Evolutionary conservation across 2,113 vertebrate genomes (phyloP), one percentile per base, ranked within the genome.

Genomic region (Hypomesus transpacificus): DNA sequence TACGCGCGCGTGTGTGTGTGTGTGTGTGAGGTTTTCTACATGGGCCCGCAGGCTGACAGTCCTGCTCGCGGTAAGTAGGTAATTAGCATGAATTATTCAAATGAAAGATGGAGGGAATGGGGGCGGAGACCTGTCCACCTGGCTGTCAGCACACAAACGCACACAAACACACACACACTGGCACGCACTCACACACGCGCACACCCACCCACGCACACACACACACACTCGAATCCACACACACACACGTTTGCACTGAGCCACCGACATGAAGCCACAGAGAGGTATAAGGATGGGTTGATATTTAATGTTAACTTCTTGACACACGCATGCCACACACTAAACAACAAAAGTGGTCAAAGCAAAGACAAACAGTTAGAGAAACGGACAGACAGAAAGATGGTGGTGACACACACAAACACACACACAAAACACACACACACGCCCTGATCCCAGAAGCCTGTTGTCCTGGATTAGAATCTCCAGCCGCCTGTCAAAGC

Each of bases 1-100:
- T 31, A 39, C 22, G 69, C 20, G 28, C 62, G n/a, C 21, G 70
- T 3, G 17, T 26, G 77, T 11, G 20, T 54, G 65, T 67, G 79
- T 60, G 63, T 54, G 9, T 77, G 31, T 17, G 6, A 18, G 14
- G 18, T 31, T 46, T 50, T 34, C 80, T 86, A 20, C 71, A 70
- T 62, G 80, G 82, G 82, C 84, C 75, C 31, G 69, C 73, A 70
- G 75, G 84, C 81, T 90, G 89, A 88, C 87, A 87, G 85, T 84
- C 85, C 69, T 81, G 81, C 80, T 86, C 75, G 80, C 52, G 58
- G 86, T 86, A 87, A 90, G 86, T 88, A 88, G 85, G 83, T 89
- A 91, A 91, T 91, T 90, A 91, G 87, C 89, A 90, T 89, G 87
- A 87, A 91, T 91, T 91, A 91, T 90, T 89, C 82, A 88, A 89